Evolutionary conservation across 2,888 invertebrate species (phyloP), one percentile per base, ranked within the genome.

Genomic region (Acronicta aceris): DNA sequence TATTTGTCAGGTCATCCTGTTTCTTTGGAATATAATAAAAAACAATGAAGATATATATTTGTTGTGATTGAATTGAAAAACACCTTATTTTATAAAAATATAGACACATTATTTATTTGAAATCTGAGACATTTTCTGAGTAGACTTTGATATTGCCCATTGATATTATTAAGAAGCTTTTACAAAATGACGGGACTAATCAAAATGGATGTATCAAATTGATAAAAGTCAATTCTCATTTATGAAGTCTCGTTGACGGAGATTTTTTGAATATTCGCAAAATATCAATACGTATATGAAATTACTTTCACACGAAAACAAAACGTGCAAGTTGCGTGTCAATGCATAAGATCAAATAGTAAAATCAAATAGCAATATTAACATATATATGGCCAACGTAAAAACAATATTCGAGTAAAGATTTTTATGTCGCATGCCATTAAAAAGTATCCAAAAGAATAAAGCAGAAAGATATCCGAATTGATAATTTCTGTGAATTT

Each of bases 1-100:
- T 66, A 50, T 71, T 68, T 65, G 58, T 52, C 60, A 50, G 61
- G 42, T 69, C 64, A 59, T 68, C 41, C n/a, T 58, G 50, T 63
- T 38, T 77, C 59, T 51, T 40, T 43, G 25, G 12, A 59, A 47
- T 41, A 48, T n/a, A n/a, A n/a, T n/a, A 60, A 64, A 70, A 76
- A 63, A 73, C 62, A 65, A 65, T 62, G 51, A 49, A 36, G 30
- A 63, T 45, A 59, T 62, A 56, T 55, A 51, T 66, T 64, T 61
- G 60, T 59, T 59, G 42, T 49, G 40, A 59, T 33, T 21, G 50
- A 59, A 15, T 41, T 12, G 16, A 42, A 15, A 49, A 51, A 61
- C 25, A 15, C 45, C 57, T 66, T 54, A 43, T 48, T 66, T 38
- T 6, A 12, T 33, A 12, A 38, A 53, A 47, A 42, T 56, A 17